Evolutionary conservation across 1,140 invertebrate species (phyloP).

Genomic region (Holcopasites calliopsidis): DNA sequence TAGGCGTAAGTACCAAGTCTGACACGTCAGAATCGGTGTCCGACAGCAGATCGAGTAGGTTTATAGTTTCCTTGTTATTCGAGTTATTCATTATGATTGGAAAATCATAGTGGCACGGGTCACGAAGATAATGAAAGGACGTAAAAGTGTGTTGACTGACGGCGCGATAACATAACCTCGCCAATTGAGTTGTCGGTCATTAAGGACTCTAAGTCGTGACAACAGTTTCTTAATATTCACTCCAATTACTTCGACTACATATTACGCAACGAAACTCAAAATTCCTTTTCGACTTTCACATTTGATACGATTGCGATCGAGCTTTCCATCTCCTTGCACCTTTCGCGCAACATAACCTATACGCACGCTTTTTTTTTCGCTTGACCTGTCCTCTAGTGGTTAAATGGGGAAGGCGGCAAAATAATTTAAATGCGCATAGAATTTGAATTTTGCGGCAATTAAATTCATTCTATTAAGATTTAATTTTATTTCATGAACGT

Average conservation of each 20-base stretch:
- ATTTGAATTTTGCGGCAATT: not conserved
- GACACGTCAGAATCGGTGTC: conserved; percentile 83
- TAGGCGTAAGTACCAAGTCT: conserved; percentile 82
- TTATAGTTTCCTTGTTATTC: conserved; percentile 83
- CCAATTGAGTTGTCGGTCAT: not conserved
- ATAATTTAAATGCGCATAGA: not conserved
- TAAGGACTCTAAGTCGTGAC: not conserved
- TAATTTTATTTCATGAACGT: not conserved
- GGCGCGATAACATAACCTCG: conserved; percentile 60
- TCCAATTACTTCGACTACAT: not conserved
- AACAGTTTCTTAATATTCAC: not conserved
- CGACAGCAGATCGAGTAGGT: conserved; percentile 82
- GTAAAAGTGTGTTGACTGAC: conserved; percentile 33
- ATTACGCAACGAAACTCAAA: not conserved
- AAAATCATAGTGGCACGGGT: conserved; percentile 22
- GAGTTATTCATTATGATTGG: conserved; percentile 73
- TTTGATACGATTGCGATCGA: not conserved
- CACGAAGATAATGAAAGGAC: conserved; percentile 17
- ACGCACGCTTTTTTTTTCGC: not conserved
- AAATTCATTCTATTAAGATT: not conserved
- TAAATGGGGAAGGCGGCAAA: not conserved
- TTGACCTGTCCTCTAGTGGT: conserved; percentile 1
- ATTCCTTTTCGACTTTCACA: conserved; percentile 1
- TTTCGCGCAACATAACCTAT: conserved; percentile 17
- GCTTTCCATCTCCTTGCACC: not conserved